phyloP scores from a whole-genome alignment of 2,888 invertebrate genomes.

The Glyphotaelius pellucidus region DNA sequence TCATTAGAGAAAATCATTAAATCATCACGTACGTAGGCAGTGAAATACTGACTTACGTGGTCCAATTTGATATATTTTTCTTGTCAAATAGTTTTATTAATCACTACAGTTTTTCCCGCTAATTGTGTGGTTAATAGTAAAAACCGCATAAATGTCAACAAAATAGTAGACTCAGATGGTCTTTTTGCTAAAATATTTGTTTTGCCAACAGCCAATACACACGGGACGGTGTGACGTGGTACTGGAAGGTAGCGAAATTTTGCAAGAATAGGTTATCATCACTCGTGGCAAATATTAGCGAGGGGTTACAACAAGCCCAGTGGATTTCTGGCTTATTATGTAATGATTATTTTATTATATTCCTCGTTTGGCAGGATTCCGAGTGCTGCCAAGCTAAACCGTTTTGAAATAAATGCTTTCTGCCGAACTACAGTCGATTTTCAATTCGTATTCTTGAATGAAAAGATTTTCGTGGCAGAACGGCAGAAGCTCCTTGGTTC shows the following conservation, averaged over 20 bases:
- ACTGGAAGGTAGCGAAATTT: background rate
- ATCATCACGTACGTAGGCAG: no score
- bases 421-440: no score
- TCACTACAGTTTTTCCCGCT: background rate
- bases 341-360: background rate
- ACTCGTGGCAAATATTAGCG: background rate
- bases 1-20: no score
- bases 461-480: no score
- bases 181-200: background rate
- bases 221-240: background rate
- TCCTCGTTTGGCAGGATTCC: background rate
- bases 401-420: background rate
- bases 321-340: constrained; percentile 2
- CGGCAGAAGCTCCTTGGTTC: no score
- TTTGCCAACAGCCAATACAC: background rate
- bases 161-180: background rate
- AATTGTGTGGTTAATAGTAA: background rate
- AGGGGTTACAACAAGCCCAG: background rate
- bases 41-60: background rate
- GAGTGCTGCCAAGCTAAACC: background rate
- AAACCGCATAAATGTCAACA: background rate
- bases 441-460: no score
- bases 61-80: background rate
- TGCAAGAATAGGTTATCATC: background rate
- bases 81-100: background rate